Evolutionary conservation across 2,113 vertebrate genomes (phyloP).

Genomic region (Hemiscyllium ocellatum): DNA sequence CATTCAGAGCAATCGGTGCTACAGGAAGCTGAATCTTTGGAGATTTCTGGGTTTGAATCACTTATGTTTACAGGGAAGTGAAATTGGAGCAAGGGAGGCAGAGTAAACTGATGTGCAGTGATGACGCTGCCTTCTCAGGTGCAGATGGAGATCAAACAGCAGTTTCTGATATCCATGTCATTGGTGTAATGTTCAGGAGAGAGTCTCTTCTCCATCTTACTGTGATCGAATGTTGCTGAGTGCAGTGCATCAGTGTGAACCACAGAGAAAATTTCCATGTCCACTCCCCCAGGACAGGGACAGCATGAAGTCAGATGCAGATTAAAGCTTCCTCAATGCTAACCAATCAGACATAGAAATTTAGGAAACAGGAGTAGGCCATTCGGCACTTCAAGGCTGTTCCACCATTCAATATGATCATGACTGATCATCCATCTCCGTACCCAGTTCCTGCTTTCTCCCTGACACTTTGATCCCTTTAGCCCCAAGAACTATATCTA

Average conservation of each 20-base stretch:
- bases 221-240: conserved; percentile 10
- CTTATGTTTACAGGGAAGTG: not conserved
- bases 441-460: no score
- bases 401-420: no score
- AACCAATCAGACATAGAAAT: not conserved
- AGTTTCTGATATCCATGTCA: not conserved
- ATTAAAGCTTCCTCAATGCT: not conserved
- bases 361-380: no score
- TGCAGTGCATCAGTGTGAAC: not conserved
- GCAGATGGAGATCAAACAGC: not conserved
- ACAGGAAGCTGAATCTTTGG: not conserved
- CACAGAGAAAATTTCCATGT: not conserved
- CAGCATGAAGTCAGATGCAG: not conserved
- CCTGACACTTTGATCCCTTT: no score
- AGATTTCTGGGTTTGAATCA: not conserved
- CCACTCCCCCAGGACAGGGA: not conserved
- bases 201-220: no score
- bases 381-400: no score
- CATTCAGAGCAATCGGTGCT: not conserved
- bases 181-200: not conserved
- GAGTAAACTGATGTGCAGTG: not conserved
- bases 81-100: not conserved
- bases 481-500: no score
- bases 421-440: no score
- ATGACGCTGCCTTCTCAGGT: not conserved